Evolutionary conservation across 2,888 invertebrate species (phyloP), one percentile per base, ranked within the genome.

Genomic region (Sphaerophoria taeniata): DNA sequence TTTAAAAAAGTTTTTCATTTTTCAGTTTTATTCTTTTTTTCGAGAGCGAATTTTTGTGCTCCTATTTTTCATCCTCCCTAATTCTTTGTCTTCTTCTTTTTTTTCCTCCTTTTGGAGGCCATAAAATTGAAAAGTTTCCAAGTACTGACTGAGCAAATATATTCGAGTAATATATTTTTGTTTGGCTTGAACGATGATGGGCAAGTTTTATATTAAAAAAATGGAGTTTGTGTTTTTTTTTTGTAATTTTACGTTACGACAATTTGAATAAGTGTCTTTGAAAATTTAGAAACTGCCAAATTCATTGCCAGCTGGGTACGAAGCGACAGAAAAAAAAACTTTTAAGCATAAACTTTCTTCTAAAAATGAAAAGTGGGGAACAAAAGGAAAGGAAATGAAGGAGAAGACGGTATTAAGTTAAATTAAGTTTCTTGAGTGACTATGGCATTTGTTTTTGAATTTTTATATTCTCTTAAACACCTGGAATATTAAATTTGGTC

Each of bases 61-160:
- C 6, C 60, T 60, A 12, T 12, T 4, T 16, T 36, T 69, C 51
- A 60, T 76, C 67, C 36, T 61, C 53, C 53, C 39, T 53, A 53
- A 51, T 81, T 73, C 78, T 74, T 78, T 77, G 74, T 75, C 67
- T 75, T 67, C 24, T 24, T 24, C 2, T 24, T 24, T 24, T 24
- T 24, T 24, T 24, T 24, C 2, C 24, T 24, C 24, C 2, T 65
- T 82, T 74, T 74, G 71, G 78, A 65, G 60, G 63, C 58, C 55
- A 78, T 82, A 74, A 82, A 86, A 74, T 74, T 86, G 70, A 86
- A 82, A 81, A 82, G 73, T 86, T 86, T 86, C 71, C 82, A 78
- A 81, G 70, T 63, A 77, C 78, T 87, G 84, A 81, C 87, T 84
- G 78, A 75, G 78, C 78, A 72, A 67, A 87, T 87, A 67, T 85